Percentiles rank a stretch among this genome's conserved stretches.
Evolutionary conservation across 2,888 invertebrate species (phyloP).

Genomic region (Leistus spinibarbis): DNA sequence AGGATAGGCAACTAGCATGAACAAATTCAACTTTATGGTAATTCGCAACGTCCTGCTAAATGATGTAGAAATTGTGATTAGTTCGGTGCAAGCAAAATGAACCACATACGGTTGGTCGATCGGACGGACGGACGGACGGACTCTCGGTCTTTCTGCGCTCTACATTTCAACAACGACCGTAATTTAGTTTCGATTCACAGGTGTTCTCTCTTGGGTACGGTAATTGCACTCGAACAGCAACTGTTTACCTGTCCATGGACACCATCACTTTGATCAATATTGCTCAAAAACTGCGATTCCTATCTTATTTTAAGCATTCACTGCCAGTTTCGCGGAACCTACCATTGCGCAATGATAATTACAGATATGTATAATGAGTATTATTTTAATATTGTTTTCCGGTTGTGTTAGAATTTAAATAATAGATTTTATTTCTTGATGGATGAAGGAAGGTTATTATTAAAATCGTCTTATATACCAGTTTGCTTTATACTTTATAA

Average conservation of each 20-base stretch:
- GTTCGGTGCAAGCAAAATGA: neutral
- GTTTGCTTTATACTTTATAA: too few relatives aligned
- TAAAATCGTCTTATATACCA: too few relatives aligned
- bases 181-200: neutral
- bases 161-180: neutral
- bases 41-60: neutral
- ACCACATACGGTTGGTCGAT: neutral
- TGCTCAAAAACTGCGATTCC: neutral
- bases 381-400: too few relatives aligned
- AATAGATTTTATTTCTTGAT: too few relatives aligned
- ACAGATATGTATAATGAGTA: too few relatives aligned
- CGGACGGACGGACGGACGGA: neutral
- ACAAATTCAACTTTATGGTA: neutral
- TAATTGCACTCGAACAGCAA: neutral
- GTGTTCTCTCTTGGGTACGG: neutral
- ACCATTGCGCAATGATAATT: neutral
- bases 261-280: neutral
- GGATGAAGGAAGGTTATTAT: too few relatives aligned
- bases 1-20: neutral
- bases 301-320: too few relatives aligned
- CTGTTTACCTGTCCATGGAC: neutral
- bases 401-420: too few relatives aligned
- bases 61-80: neutral
- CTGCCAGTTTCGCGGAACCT: too few relatives aligned
- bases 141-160: neutral